Evolutionary conservation across 2,113 vertebrate species (phyloP).

Genomic region (Isurus oxyrinchus): DNA sequence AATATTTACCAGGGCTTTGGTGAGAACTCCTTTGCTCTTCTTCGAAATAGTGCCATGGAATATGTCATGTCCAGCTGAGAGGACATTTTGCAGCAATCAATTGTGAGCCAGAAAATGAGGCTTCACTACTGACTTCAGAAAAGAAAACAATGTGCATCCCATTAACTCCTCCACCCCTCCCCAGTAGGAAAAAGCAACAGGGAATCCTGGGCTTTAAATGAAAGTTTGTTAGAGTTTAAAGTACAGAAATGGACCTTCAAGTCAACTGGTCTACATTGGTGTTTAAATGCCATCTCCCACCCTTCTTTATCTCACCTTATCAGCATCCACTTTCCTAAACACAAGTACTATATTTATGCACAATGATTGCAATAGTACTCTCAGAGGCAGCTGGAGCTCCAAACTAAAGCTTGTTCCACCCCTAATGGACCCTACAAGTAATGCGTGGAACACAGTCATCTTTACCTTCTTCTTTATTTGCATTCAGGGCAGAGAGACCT

Average conservation of each 20-base stretch:
- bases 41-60: background rate
- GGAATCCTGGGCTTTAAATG: background rate
- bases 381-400: background rate
- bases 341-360: background rate
- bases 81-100: background rate
- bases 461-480: background rate
- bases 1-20: background rate
- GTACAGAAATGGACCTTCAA: background rate
- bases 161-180: background rate
- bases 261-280: background rate
- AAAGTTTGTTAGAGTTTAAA: background rate
- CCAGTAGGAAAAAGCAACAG: background rate
- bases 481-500: background rate
- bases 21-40: background rate
- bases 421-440: background rate
- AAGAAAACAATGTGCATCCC: background rate
- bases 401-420: background rate
- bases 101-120: background rate
- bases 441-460: background rate
- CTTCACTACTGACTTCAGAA: background rate
- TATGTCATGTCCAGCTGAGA: background rate
- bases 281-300: background rate
- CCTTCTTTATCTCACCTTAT: background rate
- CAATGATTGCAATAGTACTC: background rate
- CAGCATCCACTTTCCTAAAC: background rate